Conservation (phyloP, 2,888 invertebrate genomes). For the Lamellibrachia satsuma region DNA sequence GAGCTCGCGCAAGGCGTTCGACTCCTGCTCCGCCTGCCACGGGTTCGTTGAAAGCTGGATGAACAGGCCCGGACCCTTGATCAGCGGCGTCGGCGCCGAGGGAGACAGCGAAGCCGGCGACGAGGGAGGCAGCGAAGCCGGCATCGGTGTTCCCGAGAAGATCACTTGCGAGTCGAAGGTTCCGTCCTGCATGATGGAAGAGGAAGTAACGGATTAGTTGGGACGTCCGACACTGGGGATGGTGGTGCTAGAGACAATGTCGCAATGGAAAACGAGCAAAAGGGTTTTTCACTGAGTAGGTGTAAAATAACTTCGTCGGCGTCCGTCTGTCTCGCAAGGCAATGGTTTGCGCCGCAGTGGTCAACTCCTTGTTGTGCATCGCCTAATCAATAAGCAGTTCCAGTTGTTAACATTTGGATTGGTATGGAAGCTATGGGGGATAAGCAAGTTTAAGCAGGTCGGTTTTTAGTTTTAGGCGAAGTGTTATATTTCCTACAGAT, state of each 20-base stretch:
- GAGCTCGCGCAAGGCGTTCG: conserved; percentile 21
- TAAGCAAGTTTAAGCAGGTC: too few relatives aligned
- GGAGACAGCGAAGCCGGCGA: neutral
- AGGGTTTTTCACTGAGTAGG: too few relatives aligned
- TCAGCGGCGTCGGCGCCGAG: neutral
- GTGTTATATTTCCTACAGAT: too few relatives aligned
- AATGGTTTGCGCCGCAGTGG: too few relatives aligned
- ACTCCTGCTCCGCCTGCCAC: conserved; percentile 24
- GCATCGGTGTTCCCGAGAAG: neutral
- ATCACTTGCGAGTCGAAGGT: neutral
- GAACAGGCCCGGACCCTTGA: conserved; percentile 18
- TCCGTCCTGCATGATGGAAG: neutral
- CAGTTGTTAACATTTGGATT: too few relatives aligned
- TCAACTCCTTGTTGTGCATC: too few relatives aligned
- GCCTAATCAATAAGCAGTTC: too few relatives aligned
- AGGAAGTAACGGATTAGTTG: neutral
- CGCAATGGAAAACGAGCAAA: neutral
- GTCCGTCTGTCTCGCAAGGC: too few relatives aligned
- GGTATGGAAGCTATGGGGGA: too few relatives aligned
- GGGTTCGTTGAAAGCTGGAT: conserved; percentile 22
- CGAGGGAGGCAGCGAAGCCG: neutral
- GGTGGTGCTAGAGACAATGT: neutral
- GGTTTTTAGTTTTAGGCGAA: too few relatives aligned
- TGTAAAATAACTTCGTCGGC: too few relatives aligned
- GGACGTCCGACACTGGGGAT: neutral